phyloP scores from a whole-genome alignment of 2,888 invertebrate genomes.

The Schizotus pectinicornis region DNA sequence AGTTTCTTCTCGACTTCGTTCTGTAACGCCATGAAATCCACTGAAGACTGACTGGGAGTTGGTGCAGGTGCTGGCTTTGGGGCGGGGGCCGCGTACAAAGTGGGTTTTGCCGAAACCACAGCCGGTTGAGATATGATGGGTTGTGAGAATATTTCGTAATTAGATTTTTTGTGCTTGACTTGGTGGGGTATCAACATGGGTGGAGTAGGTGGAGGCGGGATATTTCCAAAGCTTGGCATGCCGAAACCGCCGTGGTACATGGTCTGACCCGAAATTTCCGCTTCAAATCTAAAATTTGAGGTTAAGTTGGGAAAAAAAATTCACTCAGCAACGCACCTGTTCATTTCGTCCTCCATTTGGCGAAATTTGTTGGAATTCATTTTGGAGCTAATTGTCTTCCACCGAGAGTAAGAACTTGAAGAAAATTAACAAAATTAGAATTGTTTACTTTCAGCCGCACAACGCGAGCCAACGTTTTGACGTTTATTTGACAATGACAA shows the following conservation, averaged over 20 bases:
- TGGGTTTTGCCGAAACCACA: slow-evolving; percentile 73
- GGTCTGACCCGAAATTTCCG: slow-evolving; percentile 78
- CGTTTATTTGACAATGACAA: too few relatives aligned
- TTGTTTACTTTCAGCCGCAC: too few relatives aligned
- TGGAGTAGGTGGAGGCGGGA: slow-evolving; percentile 72
- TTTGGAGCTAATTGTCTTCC: background rate
- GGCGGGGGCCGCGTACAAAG: slow-evolving; percentile 60
- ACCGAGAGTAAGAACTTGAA: too few relatives aligned
- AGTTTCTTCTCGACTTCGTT: slow-evolving; percentile 65
- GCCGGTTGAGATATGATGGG: slow-evolving; percentile 62
- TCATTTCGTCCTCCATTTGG: slow-evolving; percentile 93
- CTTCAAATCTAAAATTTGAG: slow-evolving; percentile 74
- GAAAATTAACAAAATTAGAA: too few relatives aligned
- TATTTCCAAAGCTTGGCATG: slow-evolving; percentile 62
- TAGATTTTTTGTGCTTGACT: slow-evolving; percentile 59
- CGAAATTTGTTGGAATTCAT: slow-evolving; percentile 63
- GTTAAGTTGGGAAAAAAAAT: slow-evolving; percentile 18
- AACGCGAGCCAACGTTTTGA: too few relatives aligned
- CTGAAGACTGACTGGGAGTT: slow-evolving; percentile 40
- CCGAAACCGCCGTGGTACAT: slow-evolving; percentile 50
- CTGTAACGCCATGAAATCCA: slow-evolving; percentile 64
- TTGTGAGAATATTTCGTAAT: slow-evolving; percentile 51
- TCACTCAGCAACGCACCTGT: slow-evolving; percentile 65
- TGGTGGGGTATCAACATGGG: slow-evolving; percentile 75
- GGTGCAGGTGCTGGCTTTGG: slow-evolving; percentile 50